phyloP scores from a whole-genome alignment of 2,888 invertebrate species.

The Drosophila flavopinicola region DNA sequence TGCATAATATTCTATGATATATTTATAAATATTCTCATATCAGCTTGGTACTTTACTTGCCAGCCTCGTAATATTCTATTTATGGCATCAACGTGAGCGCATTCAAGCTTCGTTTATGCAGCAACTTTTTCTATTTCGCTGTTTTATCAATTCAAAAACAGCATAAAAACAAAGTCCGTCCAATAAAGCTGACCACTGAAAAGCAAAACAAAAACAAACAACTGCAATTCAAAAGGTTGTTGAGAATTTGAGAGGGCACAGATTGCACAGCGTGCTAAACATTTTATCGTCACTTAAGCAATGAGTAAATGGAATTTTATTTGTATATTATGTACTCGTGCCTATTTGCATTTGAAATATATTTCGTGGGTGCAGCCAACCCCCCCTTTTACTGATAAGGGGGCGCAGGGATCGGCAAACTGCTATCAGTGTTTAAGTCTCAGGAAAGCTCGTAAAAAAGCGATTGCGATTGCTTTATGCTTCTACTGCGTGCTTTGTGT shows the following conservation, averaged over 20 bases:
- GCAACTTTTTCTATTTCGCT: conserved; percentile 2
- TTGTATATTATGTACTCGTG: conserved; percentile 39
- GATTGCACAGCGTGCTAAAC: conserved; percentile 39
- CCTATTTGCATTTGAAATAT: conserved; percentile 54
- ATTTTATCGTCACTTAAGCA: conserved; percentile 66
- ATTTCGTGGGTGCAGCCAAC: conserved; percentile 3
- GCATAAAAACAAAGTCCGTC: conserved; percentile 41
- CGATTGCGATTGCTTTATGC: conserved; percentile 40
- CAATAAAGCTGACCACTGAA: conserved; percentile 49
- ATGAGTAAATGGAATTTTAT: conserved; percentile 57
- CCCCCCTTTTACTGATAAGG: conserved; percentile 11
- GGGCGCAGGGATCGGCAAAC: conserved; percentile 16
- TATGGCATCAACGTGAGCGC: conserved; percentile 18
- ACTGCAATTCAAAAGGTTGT: conserved; percentile 24
- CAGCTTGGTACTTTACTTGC: neutral
- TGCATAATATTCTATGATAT: too few species aligned
- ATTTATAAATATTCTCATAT: too few species aligned
- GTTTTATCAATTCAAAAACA: conserved; percentile 55
- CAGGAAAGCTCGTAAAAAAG: conserved; percentile 43
- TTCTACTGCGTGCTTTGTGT: conserved; percentile 32
- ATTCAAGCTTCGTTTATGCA: conserved; percentile 24
- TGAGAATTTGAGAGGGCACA: conserved; percentile 1
- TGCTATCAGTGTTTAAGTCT: conserved; percentile 39
- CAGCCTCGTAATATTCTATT: neutral
- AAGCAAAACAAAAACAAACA: conserved; percentile 15